phyloP scores from a whole-genome alignment of 2,113 vertebrate genomes.

The Panthera uncia region DNA sequence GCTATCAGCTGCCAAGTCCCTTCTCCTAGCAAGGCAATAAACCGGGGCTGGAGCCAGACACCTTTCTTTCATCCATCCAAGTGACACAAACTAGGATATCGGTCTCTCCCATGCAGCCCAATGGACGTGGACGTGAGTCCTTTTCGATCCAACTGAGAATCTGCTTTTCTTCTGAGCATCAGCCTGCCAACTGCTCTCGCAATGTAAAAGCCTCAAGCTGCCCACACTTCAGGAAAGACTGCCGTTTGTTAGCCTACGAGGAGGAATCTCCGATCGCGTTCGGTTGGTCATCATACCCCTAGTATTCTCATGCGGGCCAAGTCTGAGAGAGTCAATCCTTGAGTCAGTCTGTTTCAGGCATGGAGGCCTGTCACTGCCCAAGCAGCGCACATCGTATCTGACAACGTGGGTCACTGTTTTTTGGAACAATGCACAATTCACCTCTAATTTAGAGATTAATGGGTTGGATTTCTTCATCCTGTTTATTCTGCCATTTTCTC shows the following conservation, averaged over 20 bases:
- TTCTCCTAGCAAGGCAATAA: not conserved
- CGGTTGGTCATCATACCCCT: not conserved
- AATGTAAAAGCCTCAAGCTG: not conserved
- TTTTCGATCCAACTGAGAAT: not conserved
- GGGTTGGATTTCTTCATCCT: not conserved
- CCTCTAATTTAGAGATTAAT: not conserved
- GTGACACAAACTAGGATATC: not conserved
- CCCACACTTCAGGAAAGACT: not conserved
- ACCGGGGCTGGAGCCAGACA: not conserved
- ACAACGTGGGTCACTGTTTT: not conserved
- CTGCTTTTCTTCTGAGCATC: not conserved
- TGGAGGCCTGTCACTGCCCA: not conserved
- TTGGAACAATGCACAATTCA: not conserved
- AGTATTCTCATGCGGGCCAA: not conserved
- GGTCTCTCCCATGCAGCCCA: not conserved
- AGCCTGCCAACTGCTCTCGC: not conserved
- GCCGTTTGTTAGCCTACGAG: not conserved
- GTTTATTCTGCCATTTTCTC: not conserved
- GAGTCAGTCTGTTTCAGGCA: not conserved
- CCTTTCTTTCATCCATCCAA: not conserved
- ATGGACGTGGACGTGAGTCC: not conserved
- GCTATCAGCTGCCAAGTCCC: not conserved
- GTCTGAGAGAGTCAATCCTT: not conserved
- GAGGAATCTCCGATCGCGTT: not conserved
- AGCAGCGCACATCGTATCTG: fast-evolving